phyloP scores from a whole-genome alignment of 2,113 vertebrate species.

The Ceyx melanurus region DNA sequence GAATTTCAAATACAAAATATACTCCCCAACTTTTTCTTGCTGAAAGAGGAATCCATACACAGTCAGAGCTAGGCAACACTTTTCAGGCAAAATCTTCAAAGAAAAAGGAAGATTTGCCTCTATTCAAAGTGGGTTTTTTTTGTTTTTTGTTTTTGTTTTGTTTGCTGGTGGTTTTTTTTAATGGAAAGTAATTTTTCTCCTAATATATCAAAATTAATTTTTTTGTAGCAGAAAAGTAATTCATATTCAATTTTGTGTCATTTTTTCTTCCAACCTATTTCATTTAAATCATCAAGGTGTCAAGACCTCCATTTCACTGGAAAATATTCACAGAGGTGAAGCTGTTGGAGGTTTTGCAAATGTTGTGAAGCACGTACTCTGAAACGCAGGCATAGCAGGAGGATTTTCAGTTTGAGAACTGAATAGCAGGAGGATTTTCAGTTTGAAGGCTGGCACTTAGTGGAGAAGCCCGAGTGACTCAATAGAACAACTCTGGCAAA shows the following conservation, averaged over 20 bases:
- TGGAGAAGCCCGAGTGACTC: neutral
- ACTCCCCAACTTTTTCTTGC: neutral
- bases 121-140: neutral
- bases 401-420: slow-evolving; percentile 16
- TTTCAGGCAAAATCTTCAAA: neutral
- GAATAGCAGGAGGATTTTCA: slow-evolving; percentile 39
- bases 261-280: neutral
- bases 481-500: slow-evolving; percentile 20
- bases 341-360: neutral
- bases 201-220: neutral
- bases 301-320: neutral
- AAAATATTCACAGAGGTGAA: neutral
- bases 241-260: neutral
- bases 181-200: neutral
- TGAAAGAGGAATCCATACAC: neutral
- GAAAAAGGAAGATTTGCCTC: neutral
- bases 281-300: neutral
- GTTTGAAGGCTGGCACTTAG: neutral
- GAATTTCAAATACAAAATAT: neutral
- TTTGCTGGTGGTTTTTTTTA: neutral
- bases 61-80: neutral
- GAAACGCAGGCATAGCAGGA: slow-evolving; percentile 28
- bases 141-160: neutral
- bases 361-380: neutral
- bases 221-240: neutral